These are phyloP conservation scores for Philopotamus ludificatus DNA, from an alignment of 1,140 invertebrate genomes.

Conservation along the genomic window DNA sequence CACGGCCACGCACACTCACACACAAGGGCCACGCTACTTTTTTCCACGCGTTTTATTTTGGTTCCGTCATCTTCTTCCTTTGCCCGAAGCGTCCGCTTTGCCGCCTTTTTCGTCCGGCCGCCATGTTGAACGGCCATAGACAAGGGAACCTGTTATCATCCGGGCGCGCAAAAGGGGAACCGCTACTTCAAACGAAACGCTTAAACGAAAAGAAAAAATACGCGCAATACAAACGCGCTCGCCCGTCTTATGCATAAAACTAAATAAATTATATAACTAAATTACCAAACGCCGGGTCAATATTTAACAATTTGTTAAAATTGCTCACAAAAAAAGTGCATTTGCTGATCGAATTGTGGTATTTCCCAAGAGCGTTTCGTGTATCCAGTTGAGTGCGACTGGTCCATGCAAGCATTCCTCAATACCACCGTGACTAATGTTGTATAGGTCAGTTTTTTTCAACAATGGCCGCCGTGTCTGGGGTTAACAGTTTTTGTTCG, in stretches of 20 bases:
- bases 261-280: no score
- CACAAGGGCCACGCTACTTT: neutral
- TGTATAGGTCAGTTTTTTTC: constrained; percentile 23
- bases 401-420: no score
- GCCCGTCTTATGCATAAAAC: neutral
- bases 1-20: neutral
- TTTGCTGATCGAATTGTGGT: no score
- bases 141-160: neutral
- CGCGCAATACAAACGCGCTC: no score
- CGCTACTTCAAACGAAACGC: neutral
- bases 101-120: neutral
- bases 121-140: neutral
- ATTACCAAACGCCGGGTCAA: no score
- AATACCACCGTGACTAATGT: constrained; percentile 1
- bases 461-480: constrained; percentile 22
- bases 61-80: constrained; percentile 1
- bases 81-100: neutral
- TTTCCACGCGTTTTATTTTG: constrained; percentile 13
- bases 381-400: no score
- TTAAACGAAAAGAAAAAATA: no score
- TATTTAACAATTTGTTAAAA: no score
- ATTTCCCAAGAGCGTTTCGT: no score
- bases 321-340: no score
- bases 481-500: constrained; percentile 17
- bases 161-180: neutral